phyloP scores from a whole-genome alignment of 2,113 vertebrate species.

The Pleuronectes platessa region DNA sequence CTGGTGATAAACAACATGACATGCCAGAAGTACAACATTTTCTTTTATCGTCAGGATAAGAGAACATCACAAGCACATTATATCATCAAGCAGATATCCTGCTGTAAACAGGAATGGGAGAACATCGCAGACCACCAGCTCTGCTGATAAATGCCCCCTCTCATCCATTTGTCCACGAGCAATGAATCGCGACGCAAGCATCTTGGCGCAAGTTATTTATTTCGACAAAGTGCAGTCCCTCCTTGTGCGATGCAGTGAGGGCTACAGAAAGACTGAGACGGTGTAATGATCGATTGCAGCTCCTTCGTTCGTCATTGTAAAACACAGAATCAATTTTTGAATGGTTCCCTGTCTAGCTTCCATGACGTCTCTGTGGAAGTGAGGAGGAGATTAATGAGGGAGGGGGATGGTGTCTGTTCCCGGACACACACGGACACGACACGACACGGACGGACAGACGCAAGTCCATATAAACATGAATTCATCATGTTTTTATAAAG shows the following conservation, averaged over 20 bases:
- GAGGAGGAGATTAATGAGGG: constrained; percentile 61
- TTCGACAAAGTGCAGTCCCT: constrained; percentile 32
- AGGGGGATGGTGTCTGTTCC: constrained; percentile 29
- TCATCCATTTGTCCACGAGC: constrained; percentile 2
- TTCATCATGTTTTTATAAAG: too few species aligned
- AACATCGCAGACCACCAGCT: not conserved
- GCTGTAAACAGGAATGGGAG: constrained; percentile 14
- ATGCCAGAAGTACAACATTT: not conserved
- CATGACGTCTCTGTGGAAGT: constrained; percentile 23
- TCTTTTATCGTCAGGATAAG: not conserved
- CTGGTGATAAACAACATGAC: not conserved
- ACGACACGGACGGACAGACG: too few species aligned
- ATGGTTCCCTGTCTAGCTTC: constrained; percentile 33
- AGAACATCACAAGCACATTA: not conserved
- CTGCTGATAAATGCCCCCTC: constrained; percentile 33
- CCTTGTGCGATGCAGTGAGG: not conserved
- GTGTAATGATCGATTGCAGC: constrained; percentile 24
- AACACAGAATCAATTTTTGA: constrained; percentile 25
- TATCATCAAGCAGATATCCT: not conserved
- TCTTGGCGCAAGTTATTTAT: constrained; percentile 37
- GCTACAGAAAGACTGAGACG: constrained; percentile 9
- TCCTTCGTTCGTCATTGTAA: constrained; percentile 11
- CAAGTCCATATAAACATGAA: too few species aligned
- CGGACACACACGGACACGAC: too few species aligned
- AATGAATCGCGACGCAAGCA: constrained; percentile 31